Percentiles rank a stretch among this genome's conserved stretches.
Evolutionary conservation across 2,113 vertebrate genomes (phyloP).

Genomic region (Platysteira castanea): DNA sequence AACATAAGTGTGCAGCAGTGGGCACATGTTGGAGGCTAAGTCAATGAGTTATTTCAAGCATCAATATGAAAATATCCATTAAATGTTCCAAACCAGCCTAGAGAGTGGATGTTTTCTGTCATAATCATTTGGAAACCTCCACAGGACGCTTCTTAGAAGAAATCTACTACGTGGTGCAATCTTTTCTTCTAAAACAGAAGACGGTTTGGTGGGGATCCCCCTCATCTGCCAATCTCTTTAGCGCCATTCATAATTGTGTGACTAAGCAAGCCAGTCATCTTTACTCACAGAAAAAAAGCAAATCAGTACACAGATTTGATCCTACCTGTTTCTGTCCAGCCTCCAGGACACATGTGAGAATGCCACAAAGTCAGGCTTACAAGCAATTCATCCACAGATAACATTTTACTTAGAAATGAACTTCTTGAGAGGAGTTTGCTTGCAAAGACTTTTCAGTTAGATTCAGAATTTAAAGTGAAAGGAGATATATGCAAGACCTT

Average conservation of each 20-base stretch:
- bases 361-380: neutral
- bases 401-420: slow-evolving; percentile 24
- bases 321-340: slow-evolving; percentile 59
- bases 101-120: neutral
- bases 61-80: neutral
- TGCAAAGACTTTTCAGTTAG: slow-evolving; percentile 12
- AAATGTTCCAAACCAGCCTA: neutral
- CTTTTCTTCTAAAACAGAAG: slow-evolving; percentile 13
- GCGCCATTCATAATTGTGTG: neutral
- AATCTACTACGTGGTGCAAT: neutral
- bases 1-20: neutral
- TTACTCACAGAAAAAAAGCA: slow-evolving; percentile 55
- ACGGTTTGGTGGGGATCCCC: slow-evolving; percentile 59
- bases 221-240: neutral
- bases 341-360: neutral
- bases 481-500: neutral
- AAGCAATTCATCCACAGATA: neutral
- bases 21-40: neutral
- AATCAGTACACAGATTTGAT: slow-evolving; percentile 20
- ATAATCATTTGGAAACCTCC: slow-evolving; percentile 5
- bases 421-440: neutral
- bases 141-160: slow-evolving; percentile 5
- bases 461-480: slow-evolving; percentile 4
- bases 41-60: neutral
- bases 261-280: slow-evolving; percentile 50